Evolutionary conservation across 2,113 vertebrate genomes (phyloP).

Genomic region (Gymnarchus niloticus): DNA sequence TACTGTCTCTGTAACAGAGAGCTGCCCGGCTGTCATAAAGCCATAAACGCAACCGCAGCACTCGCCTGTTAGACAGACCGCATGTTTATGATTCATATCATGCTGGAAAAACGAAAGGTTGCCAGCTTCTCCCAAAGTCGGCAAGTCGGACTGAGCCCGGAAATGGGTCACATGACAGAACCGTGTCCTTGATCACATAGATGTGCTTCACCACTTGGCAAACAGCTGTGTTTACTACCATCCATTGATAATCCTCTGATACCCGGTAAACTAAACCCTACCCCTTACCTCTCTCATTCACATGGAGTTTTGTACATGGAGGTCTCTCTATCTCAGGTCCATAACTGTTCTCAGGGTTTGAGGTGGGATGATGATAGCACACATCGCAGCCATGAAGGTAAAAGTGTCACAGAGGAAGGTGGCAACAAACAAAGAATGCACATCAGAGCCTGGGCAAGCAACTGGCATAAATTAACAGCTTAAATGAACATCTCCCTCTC

Average conservation of each 20-base stretch:
- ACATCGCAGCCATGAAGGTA: background rate
- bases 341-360: background rate
- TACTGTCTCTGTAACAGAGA: background rate
- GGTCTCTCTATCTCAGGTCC: background rate
- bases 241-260: background rate
- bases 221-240: background rate
- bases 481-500: background rate
- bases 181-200: background rate
- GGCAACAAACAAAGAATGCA: background rate
- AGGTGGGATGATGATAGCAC: background rate
- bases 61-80: background rate
- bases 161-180: background rate
- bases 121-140: background rate
- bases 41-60: background rate
- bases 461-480: conserved; percentile 14
- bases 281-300: background rate
- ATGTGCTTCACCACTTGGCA: too few relatives aligned
- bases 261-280: too few relatives aligned
- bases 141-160: background rate
- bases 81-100: background rate
- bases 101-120: background rate
- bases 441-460: background rate
- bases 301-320: too few relatives aligned
- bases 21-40: background rate
- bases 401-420: background rate